Evolutionary conservation across 2,113 vertebrate species (phyloP), one percentile per base, ranked within the genome.

Genomic region (Crotalus viridis): DNA sequence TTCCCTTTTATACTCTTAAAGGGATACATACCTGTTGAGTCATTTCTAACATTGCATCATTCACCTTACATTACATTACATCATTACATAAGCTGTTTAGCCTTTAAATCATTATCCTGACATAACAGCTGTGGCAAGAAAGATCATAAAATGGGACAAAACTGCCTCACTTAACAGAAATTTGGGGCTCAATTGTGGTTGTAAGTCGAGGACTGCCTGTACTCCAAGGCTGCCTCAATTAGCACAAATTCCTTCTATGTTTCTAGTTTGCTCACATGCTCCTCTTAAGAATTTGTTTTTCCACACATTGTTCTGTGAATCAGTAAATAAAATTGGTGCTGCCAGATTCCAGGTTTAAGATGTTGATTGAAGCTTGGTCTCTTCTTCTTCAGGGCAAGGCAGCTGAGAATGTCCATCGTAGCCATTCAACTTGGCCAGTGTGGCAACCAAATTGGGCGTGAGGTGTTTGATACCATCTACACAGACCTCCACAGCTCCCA

Each of bases 371-470:
- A 52, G 39, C 43, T 13, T 88, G 64, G 91, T 10, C 87, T 51
- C 48, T 12, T n/a, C 28, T 28, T 2, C 85, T 88, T 33, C 92
- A 96, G 97, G 15, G 9, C 21, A 46, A 17, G 5, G 22, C 13
- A 57, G 52, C 15, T 48, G 39, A 96, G 56, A 10, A 99, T 99
- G 99, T 98, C 99, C 0, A 61, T 99, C 43, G 97, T 99, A 86
- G 98, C 98, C 0, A 96, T 99, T 13, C 99, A 99, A 94, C 97
- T 99, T 26, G 99, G 99, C 28, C 99, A 99, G 96, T 99, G 99
- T 91, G 99, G 99, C 52, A 99, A 99, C 96, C 99, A 99, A 94
- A 97, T 98, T 88, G 99, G 99, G 13, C 98, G 97, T 0, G 98
- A 99, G 96, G 94, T 99, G 64, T 99, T 99, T 69, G 97, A 97